Evolutionary conservation across 1,140 invertebrate species (phyloP).

Genomic region (Solenopsis invicta): DNA sequence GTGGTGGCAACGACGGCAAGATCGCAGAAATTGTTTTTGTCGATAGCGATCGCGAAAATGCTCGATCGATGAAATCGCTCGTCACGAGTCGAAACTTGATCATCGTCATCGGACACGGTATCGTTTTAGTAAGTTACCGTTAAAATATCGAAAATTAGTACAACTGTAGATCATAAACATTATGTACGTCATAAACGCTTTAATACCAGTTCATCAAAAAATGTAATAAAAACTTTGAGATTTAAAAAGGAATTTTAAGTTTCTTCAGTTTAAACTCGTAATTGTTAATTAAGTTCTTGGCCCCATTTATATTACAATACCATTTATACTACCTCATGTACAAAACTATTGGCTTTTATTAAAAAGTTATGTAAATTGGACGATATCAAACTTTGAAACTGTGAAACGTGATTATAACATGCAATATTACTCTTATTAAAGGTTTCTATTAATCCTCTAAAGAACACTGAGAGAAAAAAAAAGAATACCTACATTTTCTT

Average conservation of each 20-base stretch:
- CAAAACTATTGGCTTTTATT: not conserved
- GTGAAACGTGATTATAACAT: not conserved
- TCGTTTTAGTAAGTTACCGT: not conserved
- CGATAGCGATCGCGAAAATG: conserved; percentile 33
- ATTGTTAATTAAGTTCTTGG: not conserved
- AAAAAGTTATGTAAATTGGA: not conserved
- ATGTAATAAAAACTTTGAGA: not conserved
- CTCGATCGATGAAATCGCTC: conserved; percentile 1
- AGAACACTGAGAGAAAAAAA: not conserved
- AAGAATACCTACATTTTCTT: no score
- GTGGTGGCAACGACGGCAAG: no score
- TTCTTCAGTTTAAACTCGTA: not conserved
- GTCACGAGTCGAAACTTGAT: conserved; percentile 10
- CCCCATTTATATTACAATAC: not conserved
- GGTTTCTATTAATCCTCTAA: not conserved
- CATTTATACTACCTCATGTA: not conserved
- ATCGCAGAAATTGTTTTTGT: conserved; percentile 36
- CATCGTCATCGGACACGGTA: not conserved
- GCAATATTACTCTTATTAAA: not conserved
- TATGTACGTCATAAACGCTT: not conserved
- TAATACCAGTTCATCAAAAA: not conserved
- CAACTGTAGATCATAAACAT: not conserved
- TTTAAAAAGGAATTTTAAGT: not conserved
- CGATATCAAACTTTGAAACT: not conserved
- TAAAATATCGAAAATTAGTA: not conserved